Evolutionary conservation across 2,888 invertebrate species (phyloP).

Genomic region (Oxystoma pomonae): DNA sequence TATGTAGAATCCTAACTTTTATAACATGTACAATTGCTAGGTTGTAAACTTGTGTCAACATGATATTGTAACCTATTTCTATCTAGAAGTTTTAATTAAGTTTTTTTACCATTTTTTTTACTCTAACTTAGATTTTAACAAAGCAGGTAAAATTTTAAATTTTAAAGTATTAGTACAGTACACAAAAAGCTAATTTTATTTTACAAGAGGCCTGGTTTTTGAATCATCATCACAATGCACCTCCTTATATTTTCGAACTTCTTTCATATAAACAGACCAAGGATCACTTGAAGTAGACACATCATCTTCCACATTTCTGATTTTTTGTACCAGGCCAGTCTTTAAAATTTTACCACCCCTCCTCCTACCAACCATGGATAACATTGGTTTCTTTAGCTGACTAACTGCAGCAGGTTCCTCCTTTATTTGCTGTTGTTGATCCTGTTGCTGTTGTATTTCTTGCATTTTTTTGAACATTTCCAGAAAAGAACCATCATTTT

Average conservation of each 20-base stretch:
- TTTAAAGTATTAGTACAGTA: too few species aligned
- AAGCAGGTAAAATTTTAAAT: too few species aligned
- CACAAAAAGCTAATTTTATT: too few species aligned
- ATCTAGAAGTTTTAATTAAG: too few species aligned
- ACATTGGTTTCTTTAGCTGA: slow-evolving; percentile 46
- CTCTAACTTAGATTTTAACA: too few species aligned
- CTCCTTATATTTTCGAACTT: slow-evolving; percentile 89
- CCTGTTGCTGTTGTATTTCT: slow-evolving; percentile 45
- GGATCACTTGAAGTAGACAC: slow-evolving; percentile 75
- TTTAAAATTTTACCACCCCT: slow-evolving; percentile 83
- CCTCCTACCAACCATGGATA: slow-evolving; percentile 70
- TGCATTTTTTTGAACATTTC: slow-evolving; percentile 89
- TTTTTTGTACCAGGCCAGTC: slow-evolving; percentile 86
- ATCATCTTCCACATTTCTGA: slow-evolving; percentile 62
- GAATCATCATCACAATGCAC: slow-evolving; percentile 89
- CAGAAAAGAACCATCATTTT: slow-evolving; percentile 87
- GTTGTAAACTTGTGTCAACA: too few species aligned
- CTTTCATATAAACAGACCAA: slow-evolving; percentile 91
- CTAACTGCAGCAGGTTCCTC: slow-evolving; percentile 31
- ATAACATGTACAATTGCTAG: too few species aligned
- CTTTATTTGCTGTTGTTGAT: slow-evolving; percentile 30
- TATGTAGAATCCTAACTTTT: too few species aligned
- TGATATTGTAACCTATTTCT: too few species aligned
- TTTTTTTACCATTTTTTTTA: too few species aligned
- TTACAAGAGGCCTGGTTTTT: slow-evolving; percentile 86